Evolutionary conservation across 2,797 vertebrate species (phyloP), one percentile per base, ranked within the genome.

Genomic region (Vireo griseus): DNA sequence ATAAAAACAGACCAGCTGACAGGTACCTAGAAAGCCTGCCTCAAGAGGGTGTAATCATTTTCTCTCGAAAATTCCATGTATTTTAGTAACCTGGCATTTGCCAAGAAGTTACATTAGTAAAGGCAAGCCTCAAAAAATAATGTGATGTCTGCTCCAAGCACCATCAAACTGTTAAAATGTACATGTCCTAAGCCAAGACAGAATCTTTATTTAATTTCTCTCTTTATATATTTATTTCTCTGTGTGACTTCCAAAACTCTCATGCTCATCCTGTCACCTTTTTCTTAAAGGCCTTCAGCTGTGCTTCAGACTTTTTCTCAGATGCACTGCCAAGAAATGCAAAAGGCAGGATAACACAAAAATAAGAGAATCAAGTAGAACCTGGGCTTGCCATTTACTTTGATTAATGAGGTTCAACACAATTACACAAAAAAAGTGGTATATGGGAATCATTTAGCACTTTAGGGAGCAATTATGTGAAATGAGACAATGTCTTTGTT

Each of bases 91-190:
- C 6, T 58, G 31, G 9, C 6, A 61, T 55, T 86, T 63, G 24
- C 63, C 42, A 88, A 39, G 13, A 39, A 74, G 44, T 88, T 57
- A 59, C 5, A 0, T 11, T 62, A 69, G 21, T 9, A 83, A 29
- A 77, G 16, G 42, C 55, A 37, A 31, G 19, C 15, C 10, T 51
- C 21, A 62, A 71, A 73, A 76, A 54, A 31, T 25, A 62, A 54
- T 16, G 5, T n/a, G n/a, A 65, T 28, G 16, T 54, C 37, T 25
- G 7, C 12, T 75, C 7, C 45, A 52, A 65, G 61, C 16, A 86
- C 62, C 28, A 86, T 90, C 86, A 92, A 75, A 39, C 37, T 91
- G 47, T 80, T 96, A 94, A 96, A 96, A 94, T 66, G n/a, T 88
- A 95, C n/a, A 10, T 59, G 59, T 68, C 69, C 68, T 79, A 80